Percentiles rank a stretch among this genome's conserved stretches.
Conservation (phyloP, 30 jellyfish, hydroid and myxozoan genomes). For the Cassiopea andromeda region DNA sequence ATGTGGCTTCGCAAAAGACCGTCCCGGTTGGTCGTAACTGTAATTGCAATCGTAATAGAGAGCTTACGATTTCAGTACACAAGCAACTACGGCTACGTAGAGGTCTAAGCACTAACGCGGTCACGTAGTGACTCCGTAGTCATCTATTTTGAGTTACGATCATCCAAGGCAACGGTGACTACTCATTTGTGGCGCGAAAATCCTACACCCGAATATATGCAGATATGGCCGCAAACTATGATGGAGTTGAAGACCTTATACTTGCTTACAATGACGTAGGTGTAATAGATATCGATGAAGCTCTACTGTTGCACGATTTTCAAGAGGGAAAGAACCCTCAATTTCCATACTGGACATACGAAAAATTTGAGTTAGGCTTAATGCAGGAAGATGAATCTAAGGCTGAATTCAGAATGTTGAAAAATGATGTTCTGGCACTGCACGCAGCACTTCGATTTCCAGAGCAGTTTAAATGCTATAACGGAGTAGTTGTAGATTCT, state of each 20-base stretch:
- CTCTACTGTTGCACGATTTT: conserved; percentile 11
- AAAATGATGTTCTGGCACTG: conserved; percentile 9
- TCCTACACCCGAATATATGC: not conserved
- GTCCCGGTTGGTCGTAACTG: too few relatives aligned
- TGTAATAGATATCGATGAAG: conserved; percentile 17
- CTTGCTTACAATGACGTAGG: conserved; percentile 18
- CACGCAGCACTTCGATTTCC: conserved; percentile 4
- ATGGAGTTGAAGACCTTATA: not conserved
- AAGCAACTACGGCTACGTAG: too few relatives aligned
- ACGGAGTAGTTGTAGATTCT: conserved; percentile 36
- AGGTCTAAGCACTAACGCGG: not conserved
- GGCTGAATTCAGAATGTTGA: conserved; percentile 22
- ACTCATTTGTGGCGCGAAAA: not conserved
- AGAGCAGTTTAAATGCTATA: conserved; percentile 22
- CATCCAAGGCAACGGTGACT: not conserved
- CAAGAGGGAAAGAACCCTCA: conserved; percentile 12
- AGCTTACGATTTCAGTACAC: too few relatives aligned
- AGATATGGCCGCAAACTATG: not conserved
- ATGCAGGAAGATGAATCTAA: conserved; percentile 28
- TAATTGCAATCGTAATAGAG: too few relatives aligned
- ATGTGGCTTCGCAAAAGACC: too few relatives aligned
- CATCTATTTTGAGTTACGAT: not conserved
- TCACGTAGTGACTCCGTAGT: not conserved
- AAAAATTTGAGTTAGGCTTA: conserved; percentile 11
- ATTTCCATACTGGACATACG: conserved; percentile 40